Base-by-base conservation (phyloP, 1,140 invertebrate genomes). In the Hormaphis cornu region DNA sequence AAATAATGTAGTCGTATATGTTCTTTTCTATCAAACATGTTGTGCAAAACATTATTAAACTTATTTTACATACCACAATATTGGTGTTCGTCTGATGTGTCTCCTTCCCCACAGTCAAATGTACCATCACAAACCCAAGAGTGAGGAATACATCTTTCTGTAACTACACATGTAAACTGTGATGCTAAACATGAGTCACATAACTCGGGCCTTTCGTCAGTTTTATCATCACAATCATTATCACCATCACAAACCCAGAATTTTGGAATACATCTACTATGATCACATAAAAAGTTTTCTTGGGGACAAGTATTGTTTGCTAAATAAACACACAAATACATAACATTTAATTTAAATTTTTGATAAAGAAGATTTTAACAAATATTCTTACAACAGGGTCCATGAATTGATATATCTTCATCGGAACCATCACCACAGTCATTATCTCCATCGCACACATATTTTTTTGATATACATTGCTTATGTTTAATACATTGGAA, bases 71-170 rank as follows among this genome's bases (percentile, higher is more conserved):
- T 69, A 58, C 79, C 79, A 70, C 79, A 80, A 7, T 84, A 82
- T 75, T 84, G 82, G 53, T 79, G 78, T 78, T 93, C 90, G 76
- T 93, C 90, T 20, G 87, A 89, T 73, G 85, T 84, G 78, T 92
- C 90, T 44, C 80, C 82, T 69, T 77, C 76, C 7, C 75, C 74
- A 77, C 90, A 93, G 76, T 93, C 90, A 73, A 87, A 81, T 70
- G 88, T 82, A 63, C 84, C 84, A 74, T 93, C 90, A 75, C 89
- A 91, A 30, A 86, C 81, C 83, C 90, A 93, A 72, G 87, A 79
- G 69, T 85, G 80, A 8, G 90, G 89, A 78, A 95, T 92, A 79
- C 92, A 95, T 50, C 78, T 72, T 7, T 74, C 73, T 8, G 75
- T 73, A 16, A 71, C 69, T 28, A 74, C 66, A 72, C 79, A 80